Conservation (phyloP, 1,140 invertebrate genomes). For the Pseudomyrmex cubaensis region DNA sequence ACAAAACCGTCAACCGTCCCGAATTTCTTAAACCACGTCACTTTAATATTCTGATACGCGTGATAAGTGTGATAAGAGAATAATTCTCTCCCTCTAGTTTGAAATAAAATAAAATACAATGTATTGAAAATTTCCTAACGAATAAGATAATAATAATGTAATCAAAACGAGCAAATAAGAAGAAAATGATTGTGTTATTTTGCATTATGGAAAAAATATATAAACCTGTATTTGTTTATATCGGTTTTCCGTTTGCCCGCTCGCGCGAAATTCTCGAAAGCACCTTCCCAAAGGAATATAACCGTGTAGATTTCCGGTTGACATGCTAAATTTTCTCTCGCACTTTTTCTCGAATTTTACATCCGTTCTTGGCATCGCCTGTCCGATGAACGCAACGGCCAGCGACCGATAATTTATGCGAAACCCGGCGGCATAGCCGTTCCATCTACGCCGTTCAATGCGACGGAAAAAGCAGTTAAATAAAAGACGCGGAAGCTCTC, state of each 20-base stretch:
- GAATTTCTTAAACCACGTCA: background rate
- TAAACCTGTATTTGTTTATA: background rate
- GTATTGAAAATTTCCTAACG: background rate
- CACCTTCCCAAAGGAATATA: background rate
- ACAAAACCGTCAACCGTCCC: background rate
- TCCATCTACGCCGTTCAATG: constrained; percentile 29
- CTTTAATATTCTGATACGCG: background rate
- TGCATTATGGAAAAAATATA: background rate
- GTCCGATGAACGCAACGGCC: constrained; percentile 44
- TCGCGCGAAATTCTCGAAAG: background rate
- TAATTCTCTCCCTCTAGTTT: background rate
- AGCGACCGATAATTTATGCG: constrained; percentile 69
- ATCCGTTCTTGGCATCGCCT: constrained; percentile 63
- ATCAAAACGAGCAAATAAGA: background rate
- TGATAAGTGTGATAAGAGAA: background rate
- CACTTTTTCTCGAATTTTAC: constrained; percentile 61
- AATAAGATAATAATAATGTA: too few species aligned
- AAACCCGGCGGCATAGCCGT: constrained; percentile 32
- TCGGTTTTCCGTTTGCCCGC: background rate
- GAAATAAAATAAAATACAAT: background rate
- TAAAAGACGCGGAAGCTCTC: constrained; percentile 43
- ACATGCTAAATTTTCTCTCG: constrained; percentile 42
- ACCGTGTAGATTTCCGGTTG: constrained; percentile 10
- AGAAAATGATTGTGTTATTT: background rate
- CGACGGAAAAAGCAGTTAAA: constrained; percentile 57